Conservation (phyloP, 2,113 vertebrate species). For the Ptyas mucosa region DNA sequence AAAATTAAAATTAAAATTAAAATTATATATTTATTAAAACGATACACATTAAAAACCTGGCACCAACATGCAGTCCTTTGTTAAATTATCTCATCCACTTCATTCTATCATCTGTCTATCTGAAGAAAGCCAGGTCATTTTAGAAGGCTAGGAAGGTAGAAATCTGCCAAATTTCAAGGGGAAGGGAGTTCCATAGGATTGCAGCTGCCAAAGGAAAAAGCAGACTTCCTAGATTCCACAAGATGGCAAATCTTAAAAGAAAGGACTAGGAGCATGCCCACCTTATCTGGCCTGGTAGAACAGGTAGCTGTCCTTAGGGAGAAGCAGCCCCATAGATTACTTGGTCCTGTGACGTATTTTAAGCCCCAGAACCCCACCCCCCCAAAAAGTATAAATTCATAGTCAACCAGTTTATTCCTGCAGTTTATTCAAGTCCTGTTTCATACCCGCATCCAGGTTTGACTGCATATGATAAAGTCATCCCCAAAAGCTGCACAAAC, state of each 20-base stretch:
- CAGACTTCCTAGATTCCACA: neutral
- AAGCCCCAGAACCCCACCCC: neutral
- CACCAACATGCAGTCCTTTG: neutral
- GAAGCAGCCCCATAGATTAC: neutral
- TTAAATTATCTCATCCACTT: neutral
- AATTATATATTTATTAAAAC: neutral
- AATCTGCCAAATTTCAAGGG: neutral
- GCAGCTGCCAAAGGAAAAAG: neutral
- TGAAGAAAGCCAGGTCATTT: neutral
- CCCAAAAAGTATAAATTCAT: neutral
- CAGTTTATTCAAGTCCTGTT: neutral
- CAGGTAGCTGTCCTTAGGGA: neutral
- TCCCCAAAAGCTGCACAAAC: neutral
- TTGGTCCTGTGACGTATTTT: neutral
- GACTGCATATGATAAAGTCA: neutral
- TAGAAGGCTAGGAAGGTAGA: neutral
- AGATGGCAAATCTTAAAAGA: neutral
- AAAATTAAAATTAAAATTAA: no score
- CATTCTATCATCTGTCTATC: neutral
- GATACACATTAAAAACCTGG: neutral
- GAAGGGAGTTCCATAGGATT: neutral
- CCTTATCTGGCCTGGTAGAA: neutral
- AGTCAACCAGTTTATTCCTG: neutral
- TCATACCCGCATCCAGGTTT: neutral
- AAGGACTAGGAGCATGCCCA: neutral